Evolutionary conservation across 2,888 invertebrate genomes (phyloP).

Genomic region (Limnephilus lunatus): DNA sequence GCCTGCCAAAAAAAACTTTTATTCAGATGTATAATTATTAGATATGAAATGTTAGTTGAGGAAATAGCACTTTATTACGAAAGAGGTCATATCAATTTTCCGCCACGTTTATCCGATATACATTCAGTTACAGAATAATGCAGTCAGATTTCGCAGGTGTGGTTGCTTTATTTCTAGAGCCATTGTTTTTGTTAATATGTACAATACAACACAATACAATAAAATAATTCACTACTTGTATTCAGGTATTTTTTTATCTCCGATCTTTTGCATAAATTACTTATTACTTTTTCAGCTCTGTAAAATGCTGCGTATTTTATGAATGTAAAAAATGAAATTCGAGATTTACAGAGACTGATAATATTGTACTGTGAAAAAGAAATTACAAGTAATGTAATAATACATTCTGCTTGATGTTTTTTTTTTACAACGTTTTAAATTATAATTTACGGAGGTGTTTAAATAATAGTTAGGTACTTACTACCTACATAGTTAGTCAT

Average conservation of each 20-base stretch:
- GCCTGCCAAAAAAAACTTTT: background rate
- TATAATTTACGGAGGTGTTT: constrained; percentile 12
- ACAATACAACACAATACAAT: constrained; percentile 57
- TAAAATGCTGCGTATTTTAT: constrained; percentile 38
- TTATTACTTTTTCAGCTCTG: constrained; percentile 24
- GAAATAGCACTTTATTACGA: constrained; percentile 16
- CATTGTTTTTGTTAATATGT: constrained; percentile 60
- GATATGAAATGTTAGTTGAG: background rate
- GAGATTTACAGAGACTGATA: constrained; percentile 44
- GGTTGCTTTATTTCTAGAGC: constrained; percentile 44
- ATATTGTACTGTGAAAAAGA: constrained; percentile 35
- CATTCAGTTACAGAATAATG: constrained; percentile 48
- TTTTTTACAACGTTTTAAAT: constrained; percentile 15
- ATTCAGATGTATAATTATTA: background rate
- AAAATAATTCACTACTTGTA: constrained; percentile 54
- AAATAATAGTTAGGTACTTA: background rate
- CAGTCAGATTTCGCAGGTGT: constrained; percentile 53
- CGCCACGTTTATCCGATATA: constrained; percentile 61
- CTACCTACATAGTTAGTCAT: background rate
- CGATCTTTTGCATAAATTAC: constrained; percentile 48
- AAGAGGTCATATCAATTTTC: constrained; percentile 64
- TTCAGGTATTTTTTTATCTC: constrained; percentile 43
- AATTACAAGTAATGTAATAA: constrained; percentile 41
- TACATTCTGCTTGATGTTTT: constrained; percentile 21
- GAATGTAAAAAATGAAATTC: constrained; percentile 39